Conservation (phyloP, 2,888 invertebrate genomes). For the Synanthedon vespiformis region DNA sequence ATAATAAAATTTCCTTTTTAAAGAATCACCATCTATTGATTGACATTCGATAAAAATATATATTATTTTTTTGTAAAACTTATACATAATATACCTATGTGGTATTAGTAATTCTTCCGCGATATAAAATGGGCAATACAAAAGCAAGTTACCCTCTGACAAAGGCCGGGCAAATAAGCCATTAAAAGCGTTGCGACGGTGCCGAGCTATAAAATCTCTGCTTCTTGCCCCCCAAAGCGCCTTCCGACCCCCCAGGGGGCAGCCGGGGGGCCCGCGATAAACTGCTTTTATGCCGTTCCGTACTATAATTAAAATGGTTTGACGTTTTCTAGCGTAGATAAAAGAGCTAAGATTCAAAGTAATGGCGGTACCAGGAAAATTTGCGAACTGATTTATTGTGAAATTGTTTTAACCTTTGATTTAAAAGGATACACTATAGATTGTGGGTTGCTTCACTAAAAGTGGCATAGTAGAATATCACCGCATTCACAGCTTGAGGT, state of each 20-base stretch:
- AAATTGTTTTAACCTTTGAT: no score
- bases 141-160: conserved; percentile 40
- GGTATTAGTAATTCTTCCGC: conserved; percentile 33
- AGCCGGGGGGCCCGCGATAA: conserved; percentile 38
- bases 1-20: no score
- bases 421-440: no score
- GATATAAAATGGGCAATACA: conserved; percentile 60
- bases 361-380: conserved; percentile 5
- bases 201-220: conserved; percentile 67
- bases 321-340: conserved; percentile 49
- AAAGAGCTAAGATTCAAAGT: conserved; percentile 25
- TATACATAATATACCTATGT: not conserved
- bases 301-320: conserved; percentile 65
- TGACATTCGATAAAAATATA: no score
- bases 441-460: no score
- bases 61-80: no score
- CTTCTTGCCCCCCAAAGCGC: conserved; percentile 52
- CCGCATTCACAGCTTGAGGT: no score
- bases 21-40: no score
- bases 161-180: conserved; percentile 67
- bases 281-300: conserved; percentile 64
- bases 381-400: no score
- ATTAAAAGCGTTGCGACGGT: conserved; percentile 65
- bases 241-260: conserved; percentile 15
- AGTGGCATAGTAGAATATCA: no score